A percentile compares a stretch with the other conserved stretches of the same genome.
These are phyloP conservation scores for Pangasius krempfi DNA, from an alignment of 2,797 vertebrate genomes.

Conservation along the genomic window DNA sequence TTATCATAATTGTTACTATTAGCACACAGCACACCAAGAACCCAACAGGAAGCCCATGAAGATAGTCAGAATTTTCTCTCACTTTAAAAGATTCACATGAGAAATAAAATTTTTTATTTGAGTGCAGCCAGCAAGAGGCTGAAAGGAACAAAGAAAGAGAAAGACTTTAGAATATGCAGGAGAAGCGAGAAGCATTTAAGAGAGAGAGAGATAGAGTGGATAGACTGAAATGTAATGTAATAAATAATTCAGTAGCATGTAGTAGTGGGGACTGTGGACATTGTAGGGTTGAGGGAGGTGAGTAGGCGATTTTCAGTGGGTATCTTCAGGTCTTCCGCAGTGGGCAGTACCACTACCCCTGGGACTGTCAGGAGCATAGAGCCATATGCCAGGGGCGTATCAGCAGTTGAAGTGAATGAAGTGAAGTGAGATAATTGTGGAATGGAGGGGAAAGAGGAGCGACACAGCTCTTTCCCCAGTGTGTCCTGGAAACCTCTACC, in stretches of 20 bases:
- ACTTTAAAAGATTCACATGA: slow-evolving; percentile 2
- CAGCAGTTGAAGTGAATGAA: slow-evolving; percentile 39
- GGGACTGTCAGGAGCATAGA: neutral
- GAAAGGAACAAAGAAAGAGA: slow-evolving; percentile 2
- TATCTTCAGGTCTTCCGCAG: slow-evolving; percentile 4
- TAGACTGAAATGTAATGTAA: slow-evolving; percentile 27
- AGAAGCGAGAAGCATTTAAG: neutral
- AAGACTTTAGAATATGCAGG: slow-evolving; percentile 4
- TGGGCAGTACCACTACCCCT: slow-evolving; percentile 12
- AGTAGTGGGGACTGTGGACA: slow-evolving; percentile 56
- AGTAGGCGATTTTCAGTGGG: slow-evolving; percentile 53
- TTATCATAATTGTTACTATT: neutral
- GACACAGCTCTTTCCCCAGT: slow-evolving; percentile 32
- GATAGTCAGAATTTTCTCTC: neutral
- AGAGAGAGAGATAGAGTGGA: neutral
- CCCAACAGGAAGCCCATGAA: neutral
- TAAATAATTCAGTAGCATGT: slow-evolving; percentile 57
- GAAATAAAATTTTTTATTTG: slow-evolving; percentile 7
- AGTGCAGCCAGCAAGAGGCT: neutral
- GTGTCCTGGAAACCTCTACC: slow-evolving; percentile 7
- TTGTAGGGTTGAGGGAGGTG: slow-evolving; percentile 41
- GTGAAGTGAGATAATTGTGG: slow-evolving; percentile 50
- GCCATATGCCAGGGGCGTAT: slow-evolving; percentile 49
- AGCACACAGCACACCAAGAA: neutral
- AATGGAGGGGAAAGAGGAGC: slow-evolving; percentile 27